phyloP scores from a whole-genome alignment of 2,888 invertebrate species.

The Ceraclea dissimilis region DNA sequence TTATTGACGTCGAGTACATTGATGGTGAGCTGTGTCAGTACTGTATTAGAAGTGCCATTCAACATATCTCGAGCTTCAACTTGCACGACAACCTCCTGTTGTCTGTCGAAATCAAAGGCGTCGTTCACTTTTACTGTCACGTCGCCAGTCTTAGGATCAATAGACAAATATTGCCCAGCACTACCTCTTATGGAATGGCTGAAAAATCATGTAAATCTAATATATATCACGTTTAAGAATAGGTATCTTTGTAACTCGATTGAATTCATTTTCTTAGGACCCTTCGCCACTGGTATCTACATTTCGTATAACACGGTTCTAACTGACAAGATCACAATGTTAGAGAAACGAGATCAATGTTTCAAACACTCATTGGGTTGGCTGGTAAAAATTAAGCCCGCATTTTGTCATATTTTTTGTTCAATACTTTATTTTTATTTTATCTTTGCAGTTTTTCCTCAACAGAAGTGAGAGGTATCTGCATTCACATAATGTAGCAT shows the following conservation, averaged over 20 bases:
- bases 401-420: no score
- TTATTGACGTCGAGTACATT: slow-evolving; percentile 65
- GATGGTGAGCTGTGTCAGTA: slow-evolving; percentile 51
- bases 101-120: slow-evolving; percentile 56
- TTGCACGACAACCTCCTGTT: slow-evolving; percentile 48
- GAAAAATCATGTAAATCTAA: slow-evolving; percentile 23
- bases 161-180: slow-evolving; percentile 37
- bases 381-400: no score
- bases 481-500: no score
- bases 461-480: no score
- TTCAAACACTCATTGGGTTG: background rate
- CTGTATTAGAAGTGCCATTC: slow-evolving; percentile 36
- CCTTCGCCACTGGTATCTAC: background rate
- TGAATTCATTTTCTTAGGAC: no score
- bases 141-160: slow-evolving; percentile 49
- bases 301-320: no score
- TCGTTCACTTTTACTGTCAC: slow-evolving; percentile 48
- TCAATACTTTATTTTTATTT: no score
- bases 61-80: slow-evolving; percentile 46
- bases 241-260: no score
- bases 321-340: background rate
- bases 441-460: no score
- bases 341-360: background rate
- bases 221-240: background rate
- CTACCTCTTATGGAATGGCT: slow-evolving; percentile 52